These are phyloP conservation scores for Mesorhabditis spiculigera DNA, from an alignment of 2,888 invertebrate genomes.

Conservation along the genomic window DNA sequence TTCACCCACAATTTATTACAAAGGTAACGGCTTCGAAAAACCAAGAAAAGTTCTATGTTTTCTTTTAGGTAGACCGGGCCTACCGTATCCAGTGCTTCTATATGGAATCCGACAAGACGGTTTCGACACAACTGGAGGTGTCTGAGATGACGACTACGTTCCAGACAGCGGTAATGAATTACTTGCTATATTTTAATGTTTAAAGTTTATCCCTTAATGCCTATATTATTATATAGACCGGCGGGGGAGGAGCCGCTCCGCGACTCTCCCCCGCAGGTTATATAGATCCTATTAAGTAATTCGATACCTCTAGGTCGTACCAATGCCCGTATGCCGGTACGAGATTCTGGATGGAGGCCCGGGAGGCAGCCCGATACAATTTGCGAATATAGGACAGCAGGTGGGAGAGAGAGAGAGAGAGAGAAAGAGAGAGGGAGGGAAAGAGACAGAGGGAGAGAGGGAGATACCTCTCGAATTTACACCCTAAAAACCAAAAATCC, in stretches of 20 bases:
- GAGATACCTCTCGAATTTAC: background rate
- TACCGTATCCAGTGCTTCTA: constrained; percentile 57
- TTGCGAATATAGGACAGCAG: constrained; percentile 50
- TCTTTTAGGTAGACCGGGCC: constrained; percentile 35
- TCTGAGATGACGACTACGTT: constrained; percentile 54
- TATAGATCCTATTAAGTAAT: too few species aligned
- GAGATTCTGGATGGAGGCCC: constrained; percentile 54
- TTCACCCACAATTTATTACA: constrained; percentile 58
- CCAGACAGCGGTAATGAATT: constrained; percentile 35
- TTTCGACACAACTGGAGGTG: constrained; percentile 47
- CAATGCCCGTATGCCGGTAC: constrained; percentile 52
- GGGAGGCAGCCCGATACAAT: constrained; percentile 45
- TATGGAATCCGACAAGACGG: constrained; percentile 56
- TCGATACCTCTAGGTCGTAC: constrained; percentile 32
- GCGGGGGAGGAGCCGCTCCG: too few species aligned
- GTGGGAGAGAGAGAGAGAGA: constrained; percentile 11
- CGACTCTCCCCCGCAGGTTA: too few species aligned
- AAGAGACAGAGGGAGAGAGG: background rate
- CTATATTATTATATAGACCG: too few species aligned
- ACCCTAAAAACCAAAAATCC: background rate
- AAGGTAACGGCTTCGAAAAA: constrained; percentile 24
- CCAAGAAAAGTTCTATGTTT: background rate
- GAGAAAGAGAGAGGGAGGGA: constrained; percentile 7
- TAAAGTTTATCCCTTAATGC: background rate
- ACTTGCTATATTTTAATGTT: constrained; percentile 3